phyloP scores from a whole-genome alignment of 2,797 vertebrate species.

The Labroides dimidiatus region DNA sequence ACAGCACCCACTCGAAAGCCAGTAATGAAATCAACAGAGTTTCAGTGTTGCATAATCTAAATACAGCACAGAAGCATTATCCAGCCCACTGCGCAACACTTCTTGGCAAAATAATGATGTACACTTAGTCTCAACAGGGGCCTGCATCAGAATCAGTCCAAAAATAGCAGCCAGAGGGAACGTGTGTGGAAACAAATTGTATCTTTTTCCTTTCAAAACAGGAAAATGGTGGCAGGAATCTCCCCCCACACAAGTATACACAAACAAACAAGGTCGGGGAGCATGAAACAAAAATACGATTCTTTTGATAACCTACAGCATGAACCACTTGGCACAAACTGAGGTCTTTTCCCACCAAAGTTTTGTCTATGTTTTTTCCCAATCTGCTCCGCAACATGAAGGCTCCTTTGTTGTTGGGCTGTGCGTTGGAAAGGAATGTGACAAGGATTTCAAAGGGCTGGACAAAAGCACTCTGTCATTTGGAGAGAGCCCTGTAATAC shows the following conservation, averaged over 20 bases:
- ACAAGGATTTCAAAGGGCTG: conserved; percentile 82
- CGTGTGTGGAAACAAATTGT: conserved; percentile 60
- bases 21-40: conserved; percentile 55
- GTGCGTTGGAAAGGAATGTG: conserved; percentile 86
- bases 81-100: conserved; percentile 64
- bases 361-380: conserved; percentile 77
- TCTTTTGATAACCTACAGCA: conserved; percentile 64
- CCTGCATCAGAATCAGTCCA: conserved; percentile 57
- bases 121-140: conserved; percentile 51
- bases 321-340: conserved; percentile 72
- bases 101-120: conserved; percentile 59
- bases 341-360: conserved; percentile 70
- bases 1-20: conserved; percentile 8
- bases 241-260: conserved; percentile 58
- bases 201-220: conserved; percentile 67
- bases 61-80: conserved; percentile 64
- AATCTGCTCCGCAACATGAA: conserved; percentile 80
- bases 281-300: conserved; percentile 52
- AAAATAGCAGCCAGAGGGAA: conserved; percentile 57
- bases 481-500: conserved; percentile 85
- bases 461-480: conserved; percentile 89
- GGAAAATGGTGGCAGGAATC: conserved; percentile 56
- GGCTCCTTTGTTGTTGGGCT: conserved; percentile 86
- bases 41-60: conserved; percentile 65
- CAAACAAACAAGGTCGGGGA: conserved; percentile 76